Conservation (phyloP, 2,113 vertebrate genomes). For the Dicentrarchus labrax region DNA sequence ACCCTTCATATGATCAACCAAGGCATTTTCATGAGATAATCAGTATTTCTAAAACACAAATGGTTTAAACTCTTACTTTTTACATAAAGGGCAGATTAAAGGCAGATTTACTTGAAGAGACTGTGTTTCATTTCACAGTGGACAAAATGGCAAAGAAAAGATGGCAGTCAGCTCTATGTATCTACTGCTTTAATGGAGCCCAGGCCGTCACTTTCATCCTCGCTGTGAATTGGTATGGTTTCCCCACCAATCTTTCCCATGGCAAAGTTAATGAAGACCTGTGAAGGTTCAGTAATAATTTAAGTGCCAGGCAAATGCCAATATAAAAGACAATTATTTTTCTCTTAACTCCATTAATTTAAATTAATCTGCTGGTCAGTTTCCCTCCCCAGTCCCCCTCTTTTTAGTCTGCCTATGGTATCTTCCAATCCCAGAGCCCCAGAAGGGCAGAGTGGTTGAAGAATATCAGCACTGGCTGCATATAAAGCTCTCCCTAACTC, state of each 20-base stretch:
- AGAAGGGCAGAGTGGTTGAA: slow-evolving; percentile 64
- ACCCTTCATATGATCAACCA: slow-evolving; percentile 32
- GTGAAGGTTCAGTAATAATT: slow-evolving; percentile 34
- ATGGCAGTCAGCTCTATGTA: slow-evolving; percentile 45
- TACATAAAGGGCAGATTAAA: background rate
- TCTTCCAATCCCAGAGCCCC: slow-evolving; percentile 63
- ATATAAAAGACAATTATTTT: slow-evolving; percentile 11
- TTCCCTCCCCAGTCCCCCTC: background rate
- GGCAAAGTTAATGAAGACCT: slow-evolving; percentile 99
- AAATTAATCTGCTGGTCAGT: slow-evolving; percentile 6
- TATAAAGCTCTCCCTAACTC: slow-evolving; percentile 71
- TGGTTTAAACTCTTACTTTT: background rate
- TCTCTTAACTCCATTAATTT: background rate
- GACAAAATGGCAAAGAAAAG: background rate
- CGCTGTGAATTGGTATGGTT: slow-evolving; percentile 36
- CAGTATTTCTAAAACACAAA: background rate
- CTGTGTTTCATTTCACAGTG: slow-evolving; percentile 22
- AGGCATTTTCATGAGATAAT: slow-evolving; percentile 20
- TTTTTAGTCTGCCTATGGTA: slow-evolving; percentile 37
- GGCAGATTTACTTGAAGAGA: background rate
- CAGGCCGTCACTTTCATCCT: slow-evolving; percentile 56
- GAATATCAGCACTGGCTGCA: slow-evolving; percentile 74
- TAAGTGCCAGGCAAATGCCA: slow-evolving; percentile 14
- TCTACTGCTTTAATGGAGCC: slow-evolving; percentile 52
- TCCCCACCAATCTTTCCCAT: slow-evolving; percentile 84